Percentiles rank a stretch among this genome's conserved stretches.
Conservation (phyloP, 1,140 invertebrate genomes). For the Zaprionus ghesquierei region DNA sequence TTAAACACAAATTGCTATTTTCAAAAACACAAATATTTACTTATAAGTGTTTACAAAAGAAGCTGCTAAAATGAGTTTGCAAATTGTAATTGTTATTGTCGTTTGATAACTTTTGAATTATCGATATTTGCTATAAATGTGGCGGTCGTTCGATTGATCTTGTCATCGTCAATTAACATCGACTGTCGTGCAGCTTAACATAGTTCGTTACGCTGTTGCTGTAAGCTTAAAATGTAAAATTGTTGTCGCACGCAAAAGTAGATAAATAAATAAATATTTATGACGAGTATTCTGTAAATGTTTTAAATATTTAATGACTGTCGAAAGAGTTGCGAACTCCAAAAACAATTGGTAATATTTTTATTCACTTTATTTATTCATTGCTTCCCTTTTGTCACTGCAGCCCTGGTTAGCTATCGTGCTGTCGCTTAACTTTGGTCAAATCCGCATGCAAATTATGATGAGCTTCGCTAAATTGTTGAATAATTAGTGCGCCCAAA, state of each 20-base stretch:
- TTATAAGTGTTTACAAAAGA: not conserved
- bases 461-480: constrained; percentile 75
- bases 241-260: no score
- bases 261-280: not conserved
- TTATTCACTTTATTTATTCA: not conserved
- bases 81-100: no score
- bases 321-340: no score
- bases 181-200: not conserved
- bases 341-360: not conserved
- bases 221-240: not conserved
- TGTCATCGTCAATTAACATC: not conserved
- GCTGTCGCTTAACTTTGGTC: constrained; percentile 45
- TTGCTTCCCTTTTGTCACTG: not conserved
- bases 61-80: not conserved
- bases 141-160: not conserved
- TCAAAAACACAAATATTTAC: not conserved
- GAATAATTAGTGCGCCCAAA: constrained; percentile 52
- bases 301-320: not conserved
- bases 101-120: not conserved
- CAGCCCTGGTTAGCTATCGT: constrained; percentile 41
- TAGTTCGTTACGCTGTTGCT: not conserved
- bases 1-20: not conserved
- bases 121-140: not conserved
- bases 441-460: constrained; percentile 76
- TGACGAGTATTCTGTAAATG: not conserved